These are phyloP conservation scores for Chaetophractus vellerosus DNA, from an alignment of 2,797 vertebrate genomes.

Conservation along the genomic window DNA sequence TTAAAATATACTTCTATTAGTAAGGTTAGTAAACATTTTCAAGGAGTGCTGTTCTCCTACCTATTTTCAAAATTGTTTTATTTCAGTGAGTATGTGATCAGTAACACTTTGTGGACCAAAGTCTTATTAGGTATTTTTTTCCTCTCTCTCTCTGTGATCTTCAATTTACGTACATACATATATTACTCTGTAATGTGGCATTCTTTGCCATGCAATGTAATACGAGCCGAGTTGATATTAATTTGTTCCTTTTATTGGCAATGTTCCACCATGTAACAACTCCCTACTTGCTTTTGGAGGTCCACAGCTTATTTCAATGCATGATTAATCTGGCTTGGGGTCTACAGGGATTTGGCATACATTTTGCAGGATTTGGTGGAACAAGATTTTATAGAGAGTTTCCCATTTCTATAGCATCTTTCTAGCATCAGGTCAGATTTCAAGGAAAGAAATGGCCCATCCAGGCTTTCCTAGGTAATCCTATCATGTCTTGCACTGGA, in stretches of 20 bases:
- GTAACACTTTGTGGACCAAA: background rate
- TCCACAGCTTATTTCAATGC: background rate
- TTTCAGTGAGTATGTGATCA: background rate
- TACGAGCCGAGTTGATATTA: background rate
- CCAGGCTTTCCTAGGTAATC: background rate
- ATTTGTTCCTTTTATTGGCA: background rate
- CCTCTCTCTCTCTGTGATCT: background rate
- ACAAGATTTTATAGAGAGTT: background rate
- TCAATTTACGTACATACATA: background rate
- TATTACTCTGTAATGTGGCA: background rate
- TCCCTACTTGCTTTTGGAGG: background rate
- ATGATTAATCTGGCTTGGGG: too few relatives aligned
- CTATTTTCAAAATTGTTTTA: background rate
- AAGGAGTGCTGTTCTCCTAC: background rate
- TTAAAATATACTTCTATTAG: constrained; percentile 20
- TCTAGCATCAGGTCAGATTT: background rate
- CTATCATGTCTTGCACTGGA: background rate
- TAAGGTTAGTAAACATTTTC: constrained; percentile 18
- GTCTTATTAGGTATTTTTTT: background rate
- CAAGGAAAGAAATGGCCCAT: background rate
- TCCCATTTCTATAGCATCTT: background rate
- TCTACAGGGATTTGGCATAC: background rate
- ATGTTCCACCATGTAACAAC: background rate
- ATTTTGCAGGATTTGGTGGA: background rate
- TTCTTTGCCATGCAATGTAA: background rate